These are phyloP conservation scores for Bufo bufo DNA, from an alignment of 2,113 vertebrate species.

Conservation along the genomic window DNA sequence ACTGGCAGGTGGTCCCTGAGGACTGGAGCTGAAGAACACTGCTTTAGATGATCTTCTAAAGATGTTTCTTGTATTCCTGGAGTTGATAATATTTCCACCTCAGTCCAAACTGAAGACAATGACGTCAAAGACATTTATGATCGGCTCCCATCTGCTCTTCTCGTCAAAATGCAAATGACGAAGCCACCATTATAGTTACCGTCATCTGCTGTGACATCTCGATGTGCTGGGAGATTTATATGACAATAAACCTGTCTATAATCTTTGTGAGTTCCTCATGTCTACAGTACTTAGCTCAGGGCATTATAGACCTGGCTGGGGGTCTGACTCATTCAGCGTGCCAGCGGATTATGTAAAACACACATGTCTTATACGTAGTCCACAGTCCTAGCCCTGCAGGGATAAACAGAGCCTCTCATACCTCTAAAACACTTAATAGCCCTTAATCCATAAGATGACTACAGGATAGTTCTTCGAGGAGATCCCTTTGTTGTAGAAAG, in stretches of 20 bases:
- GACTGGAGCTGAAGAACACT: no score
- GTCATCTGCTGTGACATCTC: not conserved
- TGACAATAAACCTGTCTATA: not conserved
- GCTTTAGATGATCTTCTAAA: not conserved
- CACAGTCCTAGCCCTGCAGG: not conserved
- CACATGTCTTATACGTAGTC: not conserved
- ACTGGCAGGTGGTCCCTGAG: no score
- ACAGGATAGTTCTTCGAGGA: not conserved
- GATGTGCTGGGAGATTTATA: not conserved
- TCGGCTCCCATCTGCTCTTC: not conserved
- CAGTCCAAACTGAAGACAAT: not conserved
- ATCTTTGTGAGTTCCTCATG: not conserved
- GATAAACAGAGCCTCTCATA: not conserved
- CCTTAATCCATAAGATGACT: not conserved
- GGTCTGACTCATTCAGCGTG: not conserved
- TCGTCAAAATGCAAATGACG: not conserved
- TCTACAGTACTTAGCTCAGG: not conserved
- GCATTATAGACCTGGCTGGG: not conserved
- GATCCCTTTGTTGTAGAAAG: not conserved
- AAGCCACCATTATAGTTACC: not conserved
- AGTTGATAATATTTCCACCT: not conserved
- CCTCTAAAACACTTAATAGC: not conserved
- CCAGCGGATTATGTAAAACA: conserved; percentile 14
- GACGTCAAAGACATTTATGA: not conserved
- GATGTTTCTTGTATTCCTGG: not conserved